phyloP scores from a whole-genome alignment of 2,888 invertebrate genomes.

The Rhingia campestris region DNA sequence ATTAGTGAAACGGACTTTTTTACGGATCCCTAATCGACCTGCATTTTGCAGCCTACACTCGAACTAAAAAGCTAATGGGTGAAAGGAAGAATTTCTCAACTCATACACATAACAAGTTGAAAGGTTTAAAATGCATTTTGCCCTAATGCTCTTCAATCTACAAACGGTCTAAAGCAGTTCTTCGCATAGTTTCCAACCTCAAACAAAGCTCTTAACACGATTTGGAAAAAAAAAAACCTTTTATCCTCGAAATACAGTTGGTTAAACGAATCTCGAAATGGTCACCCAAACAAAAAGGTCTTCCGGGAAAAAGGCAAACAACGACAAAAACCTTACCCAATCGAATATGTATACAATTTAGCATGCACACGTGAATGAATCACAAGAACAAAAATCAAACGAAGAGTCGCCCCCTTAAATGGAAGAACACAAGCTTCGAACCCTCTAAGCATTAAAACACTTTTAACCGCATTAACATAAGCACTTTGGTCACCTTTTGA shows the following conservation, averaged over 20 bases:
- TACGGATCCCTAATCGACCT: too few relatives aligned
- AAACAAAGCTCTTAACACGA: too few relatives aligned
- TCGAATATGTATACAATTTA: slow-evolving; percentile 18
- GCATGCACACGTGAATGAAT: slow-evolving; percentile 33
- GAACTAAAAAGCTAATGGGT: too few relatives aligned
- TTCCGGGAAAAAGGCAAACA: neutral
- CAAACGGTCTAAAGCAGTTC: too few relatives aligned
- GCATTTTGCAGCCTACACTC: too few relatives aligned
- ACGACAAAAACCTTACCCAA: neutral
- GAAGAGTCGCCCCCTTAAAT: neutral
- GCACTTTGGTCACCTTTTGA: slow-evolving; percentile 64
- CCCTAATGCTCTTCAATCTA: too few relatives aligned
- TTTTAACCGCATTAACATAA: slow-evolving; percentile 70
- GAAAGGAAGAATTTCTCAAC: too few relatives aligned
- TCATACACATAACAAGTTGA: too few relatives aligned
- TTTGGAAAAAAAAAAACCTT: slow-evolving; percentile 3
- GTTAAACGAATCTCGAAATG: slow-evolving; percentile 38
- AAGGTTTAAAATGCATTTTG: too few relatives aligned
- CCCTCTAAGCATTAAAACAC: slow-evolving; percentile 33
- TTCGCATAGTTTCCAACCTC: too few relatives aligned
- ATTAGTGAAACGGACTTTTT: too few relatives aligned
- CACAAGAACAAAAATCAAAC: slow-evolving; percentile 5
- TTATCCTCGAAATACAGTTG: slow-evolving; percentile 28
- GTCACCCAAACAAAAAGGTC: slow-evolving; percentile 21
- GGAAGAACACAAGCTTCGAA: slow-evolving; percentile 13